Percentiles rank a stretch among this genome's conserved stretches.
Evolutionary conservation across 2,113 vertebrate species (phyloP).

Genomic region (Cavia aperea): DNA sequence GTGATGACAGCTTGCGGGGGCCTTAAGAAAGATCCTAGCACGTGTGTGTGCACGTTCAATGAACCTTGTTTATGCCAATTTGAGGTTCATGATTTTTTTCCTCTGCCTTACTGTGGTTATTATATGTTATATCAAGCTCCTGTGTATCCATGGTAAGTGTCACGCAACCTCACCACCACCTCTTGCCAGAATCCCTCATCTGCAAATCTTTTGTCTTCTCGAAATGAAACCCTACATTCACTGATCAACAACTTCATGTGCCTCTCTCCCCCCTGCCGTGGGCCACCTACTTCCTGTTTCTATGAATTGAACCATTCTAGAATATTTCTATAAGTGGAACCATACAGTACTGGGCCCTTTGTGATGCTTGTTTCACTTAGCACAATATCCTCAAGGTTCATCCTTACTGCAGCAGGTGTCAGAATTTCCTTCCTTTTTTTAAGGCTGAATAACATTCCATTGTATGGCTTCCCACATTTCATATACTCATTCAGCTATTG

Average conservation of each 20-base stretch:
- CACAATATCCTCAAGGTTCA: not conserved
- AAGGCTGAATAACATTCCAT: not conserved
- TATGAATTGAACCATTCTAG: not conserved
- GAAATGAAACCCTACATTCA: not conserved
- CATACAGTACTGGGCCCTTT: not conserved
- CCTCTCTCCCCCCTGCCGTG: not conserved
- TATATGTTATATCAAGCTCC: not conserved
- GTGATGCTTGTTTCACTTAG: not conserved
- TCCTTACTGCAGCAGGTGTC: not conserved
- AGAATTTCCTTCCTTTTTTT: not conserved
- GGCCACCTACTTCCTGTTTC: not conserved
- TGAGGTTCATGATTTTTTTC: not conserved
- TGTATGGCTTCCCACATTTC: not conserved
- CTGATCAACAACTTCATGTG: not conserved
- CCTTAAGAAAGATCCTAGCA: not conserved
- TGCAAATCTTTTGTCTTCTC: not conserved
- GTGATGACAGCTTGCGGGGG: not conserved
- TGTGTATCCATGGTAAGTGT: not conserved
- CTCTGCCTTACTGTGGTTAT: not conserved
- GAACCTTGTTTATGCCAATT: not conserved
- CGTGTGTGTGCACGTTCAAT: not conserved
- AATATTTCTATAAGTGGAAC: not conserved
- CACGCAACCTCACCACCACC: not conserved
- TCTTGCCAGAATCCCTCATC: not conserved
- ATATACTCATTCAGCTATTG: not conserved